Conservation (phyloP, 1,140 invertebrate species). For the Heterodera schachtii region DNA sequence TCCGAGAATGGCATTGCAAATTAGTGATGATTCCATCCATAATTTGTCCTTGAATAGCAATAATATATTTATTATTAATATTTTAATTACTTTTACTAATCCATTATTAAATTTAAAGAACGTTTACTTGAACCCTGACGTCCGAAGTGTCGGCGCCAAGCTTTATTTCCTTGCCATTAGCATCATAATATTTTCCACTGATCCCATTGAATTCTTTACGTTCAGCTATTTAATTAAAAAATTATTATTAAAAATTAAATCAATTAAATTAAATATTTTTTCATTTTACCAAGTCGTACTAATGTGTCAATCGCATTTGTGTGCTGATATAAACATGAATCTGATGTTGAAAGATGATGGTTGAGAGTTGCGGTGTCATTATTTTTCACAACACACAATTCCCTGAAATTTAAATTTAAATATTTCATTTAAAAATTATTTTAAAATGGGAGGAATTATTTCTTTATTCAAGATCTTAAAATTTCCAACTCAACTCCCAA, state of each 20-base stretch:
- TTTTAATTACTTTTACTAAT: too few relatives aligned
- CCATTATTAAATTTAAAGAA: not conserved
- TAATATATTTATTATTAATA: not conserved
- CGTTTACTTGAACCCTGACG: slow-evolving; percentile 42
- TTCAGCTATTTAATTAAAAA: slow-evolving; percentile 2
- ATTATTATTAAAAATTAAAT: not conserved
- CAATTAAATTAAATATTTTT: not conserved
- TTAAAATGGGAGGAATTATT: too few relatives aligned
- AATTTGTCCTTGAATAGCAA: slow-evolving; percentile 12
- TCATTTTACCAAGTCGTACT: not conserved
- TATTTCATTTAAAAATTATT: not conserved
- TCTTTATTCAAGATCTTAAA: not conserved
- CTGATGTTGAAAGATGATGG: slow-evolving; percentile 12
- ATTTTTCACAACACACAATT: not conserved
- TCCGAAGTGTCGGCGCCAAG: slow-evolving; percentile 37
- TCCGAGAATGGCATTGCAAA: slow-evolving; percentile 13
- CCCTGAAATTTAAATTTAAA: not conserved
- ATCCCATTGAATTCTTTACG: slow-evolving; percentile 21
- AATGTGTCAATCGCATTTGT: slow-evolving; percentile 25
- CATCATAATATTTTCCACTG: slow-evolving; percentile 53
- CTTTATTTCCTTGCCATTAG: slow-evolving; percentile 48
- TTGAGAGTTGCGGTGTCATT: not conserved
- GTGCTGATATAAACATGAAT: slow-evolving; percentile 23
- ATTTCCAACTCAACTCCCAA: not conserved
- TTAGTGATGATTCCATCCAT: slow-evolving; percentile 9